Conservation (phyloP, 30 jellyfish, hydroid and myxozoan species). For the Hydra vulgaris region DNA sequence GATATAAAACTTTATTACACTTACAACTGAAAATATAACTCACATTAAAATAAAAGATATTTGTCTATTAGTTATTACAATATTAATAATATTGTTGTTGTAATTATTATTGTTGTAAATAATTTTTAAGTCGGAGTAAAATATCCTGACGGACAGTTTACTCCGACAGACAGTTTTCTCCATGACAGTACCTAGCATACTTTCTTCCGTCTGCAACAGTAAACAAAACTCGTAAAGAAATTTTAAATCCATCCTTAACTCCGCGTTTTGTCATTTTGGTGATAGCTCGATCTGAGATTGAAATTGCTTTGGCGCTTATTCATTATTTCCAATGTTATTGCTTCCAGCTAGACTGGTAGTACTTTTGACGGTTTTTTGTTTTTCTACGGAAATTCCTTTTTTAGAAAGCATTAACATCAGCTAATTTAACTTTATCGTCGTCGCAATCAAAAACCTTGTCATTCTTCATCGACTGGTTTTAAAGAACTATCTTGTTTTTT, state of each 20-base stretch:
- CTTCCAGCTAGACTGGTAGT: neutral
- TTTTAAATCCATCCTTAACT: neutral
- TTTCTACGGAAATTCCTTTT: neutral
- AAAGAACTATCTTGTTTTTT: neutral
- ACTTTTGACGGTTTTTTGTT: neutral
- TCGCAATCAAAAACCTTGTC: constrained; percentile 8
- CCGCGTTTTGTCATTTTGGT: neutral
- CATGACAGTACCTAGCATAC: too few relatives aligned
- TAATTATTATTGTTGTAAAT: too few relatives aligned
- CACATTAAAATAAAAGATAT: too few relatives aligned
- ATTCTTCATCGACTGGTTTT: neutral
- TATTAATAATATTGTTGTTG: too few relatives aligned
- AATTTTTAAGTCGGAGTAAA: too few relatives aligned
- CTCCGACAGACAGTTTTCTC: too few relatives aligned
- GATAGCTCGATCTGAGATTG: constrained; percentile 2
- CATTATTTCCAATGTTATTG: neutral
- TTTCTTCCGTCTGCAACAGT: constrained; percentile 6
- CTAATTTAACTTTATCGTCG: neutral
- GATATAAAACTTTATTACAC: too few relatives aligned
- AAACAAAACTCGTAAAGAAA: neutral
- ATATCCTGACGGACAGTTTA: too few relatives aligned
- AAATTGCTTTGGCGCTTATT: neutral
- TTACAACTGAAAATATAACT: too few relatives aligned
- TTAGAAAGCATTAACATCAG: neutral
- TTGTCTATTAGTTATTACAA: too few relatives aligned